A percentile compares a stretch with the other conserved stretches of the same genome.
phyloP scores from a whole-genome alignment of 1,140 invertebrate genomes.

The Heliconius hermathena region DNA sequence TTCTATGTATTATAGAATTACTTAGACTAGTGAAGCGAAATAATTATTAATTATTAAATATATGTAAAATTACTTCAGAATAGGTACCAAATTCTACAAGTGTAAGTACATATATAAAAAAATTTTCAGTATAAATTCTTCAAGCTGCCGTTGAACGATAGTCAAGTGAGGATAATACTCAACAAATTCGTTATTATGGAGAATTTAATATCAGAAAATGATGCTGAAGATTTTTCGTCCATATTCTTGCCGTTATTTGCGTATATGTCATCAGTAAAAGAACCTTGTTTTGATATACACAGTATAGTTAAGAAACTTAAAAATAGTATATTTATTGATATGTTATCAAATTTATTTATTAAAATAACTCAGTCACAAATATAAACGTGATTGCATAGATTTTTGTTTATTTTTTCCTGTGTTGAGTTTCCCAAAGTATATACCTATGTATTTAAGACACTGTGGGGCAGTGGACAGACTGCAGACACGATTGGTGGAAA shows the following conservation, averaged over 20 bases:
- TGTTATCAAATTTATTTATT: slow-evolving; percentile 49
- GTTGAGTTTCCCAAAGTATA: not conserved
- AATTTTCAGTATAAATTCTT: slow-evolving; percentile 66
- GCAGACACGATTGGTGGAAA: too few relatives aligned
- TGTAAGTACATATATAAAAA: not conserved
- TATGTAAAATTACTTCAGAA: too few relatives aligned
- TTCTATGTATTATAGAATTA: too few relatives aligned
- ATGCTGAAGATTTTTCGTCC: slow-evolving; percentile 46
- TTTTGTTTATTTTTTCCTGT: slow-evolving; percentile 11
- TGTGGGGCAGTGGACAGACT: too few relatives aligned
- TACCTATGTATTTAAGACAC: too few relatives aligned
- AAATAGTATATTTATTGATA: slow-evolving; percentile 42
- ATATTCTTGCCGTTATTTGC: slow-evolving; percentile 59
- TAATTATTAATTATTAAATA: too few relatives aligned
- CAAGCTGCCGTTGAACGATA: slow-evolving; percentile 49
- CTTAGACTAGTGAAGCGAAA: too few relatives aligned
- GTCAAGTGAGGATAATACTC: slow-evolving; percentile 46
- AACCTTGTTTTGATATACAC: slow-evolving; percentile 44
- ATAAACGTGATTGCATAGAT: slow-evolving; percentile 18
- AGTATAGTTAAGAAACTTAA: slow-evolving; percentile 45
- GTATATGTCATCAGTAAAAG: slow-evolving; percentile 56
- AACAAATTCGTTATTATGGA: slow-evolving; percentile 48
- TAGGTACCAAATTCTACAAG: too few relatives aligned
- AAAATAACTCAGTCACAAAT: slow-evolving; percentile 26
- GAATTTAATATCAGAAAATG: slow-evolving; percentile 43